Conservation (phyloP, 2,797 vertebrate genomes). For the Pseudopleuronectes americanus region DNA sequence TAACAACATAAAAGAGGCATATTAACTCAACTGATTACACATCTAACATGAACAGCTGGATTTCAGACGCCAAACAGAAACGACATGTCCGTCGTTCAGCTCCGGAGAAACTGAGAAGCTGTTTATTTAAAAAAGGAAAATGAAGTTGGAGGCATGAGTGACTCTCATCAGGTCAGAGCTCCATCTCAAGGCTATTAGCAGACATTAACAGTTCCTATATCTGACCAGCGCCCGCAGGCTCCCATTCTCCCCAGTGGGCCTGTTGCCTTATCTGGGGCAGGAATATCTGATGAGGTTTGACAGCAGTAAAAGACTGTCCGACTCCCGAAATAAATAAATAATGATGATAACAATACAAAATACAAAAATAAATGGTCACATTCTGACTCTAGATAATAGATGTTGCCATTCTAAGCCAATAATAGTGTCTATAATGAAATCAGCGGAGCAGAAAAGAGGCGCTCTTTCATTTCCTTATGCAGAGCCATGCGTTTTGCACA, state of each 20-base stretch:
- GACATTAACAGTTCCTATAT: constrained; percentile 50
- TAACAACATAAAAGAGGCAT: not conserved
- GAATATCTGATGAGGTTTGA: constrained; percentile 79
- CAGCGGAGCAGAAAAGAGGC: constrained; percentile 85
- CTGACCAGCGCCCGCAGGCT: constrained; percentile 66
- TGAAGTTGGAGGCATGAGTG: constrained; percentile 23
- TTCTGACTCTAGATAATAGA: constrained; percentile 84
- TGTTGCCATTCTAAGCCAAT: constrained; percentile 86
- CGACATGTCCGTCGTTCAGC: not conserved
- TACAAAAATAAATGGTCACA: constrained; percentile 62
- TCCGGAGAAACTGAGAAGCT: not conserved
- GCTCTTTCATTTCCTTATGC: constrained; percentile 86
- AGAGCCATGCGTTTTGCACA: constrained; percentile 76
- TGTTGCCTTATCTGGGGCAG: constrained; percentile 72
- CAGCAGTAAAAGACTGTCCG: constrained; percentile 80
- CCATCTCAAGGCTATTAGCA: constrained; percentile 48
- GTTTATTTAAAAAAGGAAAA: not conserved
- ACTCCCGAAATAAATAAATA: constrained; percentile 50
- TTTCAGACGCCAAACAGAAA: constrained; percentile 2
- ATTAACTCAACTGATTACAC: not conserved
- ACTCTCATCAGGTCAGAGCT: constrained; percentile 30
- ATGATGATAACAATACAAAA: constrained; percentile 7
- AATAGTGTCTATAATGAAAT: constrained; percentile 89
- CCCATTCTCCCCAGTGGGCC: constrained; percentile 52
- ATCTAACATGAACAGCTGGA: not conserved